Conservation (phyloP, 2,797 vertebrate genomes). For the Myotis planiceps region DNA sequence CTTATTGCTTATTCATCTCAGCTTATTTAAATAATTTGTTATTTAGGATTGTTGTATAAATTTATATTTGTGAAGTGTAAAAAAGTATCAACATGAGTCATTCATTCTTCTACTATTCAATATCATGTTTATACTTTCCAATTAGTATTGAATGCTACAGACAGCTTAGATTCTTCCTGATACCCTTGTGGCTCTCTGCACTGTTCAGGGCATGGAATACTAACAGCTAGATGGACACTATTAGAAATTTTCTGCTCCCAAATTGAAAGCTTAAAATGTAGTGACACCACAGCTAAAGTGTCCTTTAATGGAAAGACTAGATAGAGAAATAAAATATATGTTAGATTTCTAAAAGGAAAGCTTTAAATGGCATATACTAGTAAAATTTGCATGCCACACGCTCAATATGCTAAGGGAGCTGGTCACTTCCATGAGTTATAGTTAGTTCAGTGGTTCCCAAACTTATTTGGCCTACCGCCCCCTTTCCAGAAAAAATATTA, state of each 20-base stretch:
- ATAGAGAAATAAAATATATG: conserved; percentile 19
- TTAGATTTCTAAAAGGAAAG: conserved; percentile 39
- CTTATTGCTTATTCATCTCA: neutral
- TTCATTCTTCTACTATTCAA: neutral
- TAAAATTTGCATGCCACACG: neutral
- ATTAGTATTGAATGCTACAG: neutral
- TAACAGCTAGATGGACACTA: neutral
- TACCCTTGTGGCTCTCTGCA: neutral
- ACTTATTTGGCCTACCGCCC: too few relatives aligned
- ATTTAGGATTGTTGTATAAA: neutral
- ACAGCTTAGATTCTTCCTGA: conserved; percentile 28
- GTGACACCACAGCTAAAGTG: neutral
- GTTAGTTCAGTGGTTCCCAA: too few relatives aligned
- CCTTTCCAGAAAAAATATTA: too few relatives aligned
- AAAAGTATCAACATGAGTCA: neutral
- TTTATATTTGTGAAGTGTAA: conserved; percentile 55
- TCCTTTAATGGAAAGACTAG: conserved; percentile 25
- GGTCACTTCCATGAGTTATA: neutral
- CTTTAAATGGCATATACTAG: neutral
- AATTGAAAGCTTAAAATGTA: conserved; percentile 45
- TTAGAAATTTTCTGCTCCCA: conserved; percentile 4
- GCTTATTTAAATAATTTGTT: conserved; percentile 40
- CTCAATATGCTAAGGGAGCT: neutral
- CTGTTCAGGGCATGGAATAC: neutral
- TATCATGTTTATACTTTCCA: neutral